A percentile compares a stretch with the other conserved stretches of the same genome.
Conservation (phyloP, 2,888 invertebrate genomes). For the Lumbricus terrestris region DNA sequence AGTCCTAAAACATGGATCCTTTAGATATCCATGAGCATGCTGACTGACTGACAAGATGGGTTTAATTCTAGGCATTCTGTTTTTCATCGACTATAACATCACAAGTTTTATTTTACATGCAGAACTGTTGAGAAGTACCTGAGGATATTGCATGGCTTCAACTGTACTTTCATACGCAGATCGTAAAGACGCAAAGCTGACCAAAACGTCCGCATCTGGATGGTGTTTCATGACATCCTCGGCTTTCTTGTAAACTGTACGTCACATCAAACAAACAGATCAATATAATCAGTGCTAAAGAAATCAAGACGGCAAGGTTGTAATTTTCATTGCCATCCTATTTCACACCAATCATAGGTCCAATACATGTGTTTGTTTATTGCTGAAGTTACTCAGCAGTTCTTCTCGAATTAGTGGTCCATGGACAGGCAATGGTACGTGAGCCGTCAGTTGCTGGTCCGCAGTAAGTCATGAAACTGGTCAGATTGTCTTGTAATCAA, state of each 20-base stretch:
- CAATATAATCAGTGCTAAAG: background rate
- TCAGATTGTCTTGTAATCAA: no score
- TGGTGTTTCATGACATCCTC: constrained; percentile 92
- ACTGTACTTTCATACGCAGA: constrained; percentile 95
- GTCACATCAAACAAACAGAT: constrained; percentile 26
- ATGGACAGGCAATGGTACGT: no score
- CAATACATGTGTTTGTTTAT: background rate
- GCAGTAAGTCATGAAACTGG: no score
- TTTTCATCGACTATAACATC: no score
- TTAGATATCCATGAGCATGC: no score
- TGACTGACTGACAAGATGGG: no score
- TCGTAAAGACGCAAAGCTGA: constrained; percentile 94
- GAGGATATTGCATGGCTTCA: constrained; percentile 89
- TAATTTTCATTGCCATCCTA: background rate
- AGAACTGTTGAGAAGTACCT: constrained; percentile 56
- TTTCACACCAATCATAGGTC: background rate
- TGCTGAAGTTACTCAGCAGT: no score
- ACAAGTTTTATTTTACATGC: no score
- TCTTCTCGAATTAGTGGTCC: no score
- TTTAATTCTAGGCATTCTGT: no score
- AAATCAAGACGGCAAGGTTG: background rate
- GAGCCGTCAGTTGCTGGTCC: no score
- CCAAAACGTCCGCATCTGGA: constrained; percentile 86
- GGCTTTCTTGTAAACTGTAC: constrained; percentile 91
- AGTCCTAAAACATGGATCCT: no score